Evolutionary conservation across 2,888 invertebrate species (phyloP).

Genomic region (Drosophila limbata): DNA sequence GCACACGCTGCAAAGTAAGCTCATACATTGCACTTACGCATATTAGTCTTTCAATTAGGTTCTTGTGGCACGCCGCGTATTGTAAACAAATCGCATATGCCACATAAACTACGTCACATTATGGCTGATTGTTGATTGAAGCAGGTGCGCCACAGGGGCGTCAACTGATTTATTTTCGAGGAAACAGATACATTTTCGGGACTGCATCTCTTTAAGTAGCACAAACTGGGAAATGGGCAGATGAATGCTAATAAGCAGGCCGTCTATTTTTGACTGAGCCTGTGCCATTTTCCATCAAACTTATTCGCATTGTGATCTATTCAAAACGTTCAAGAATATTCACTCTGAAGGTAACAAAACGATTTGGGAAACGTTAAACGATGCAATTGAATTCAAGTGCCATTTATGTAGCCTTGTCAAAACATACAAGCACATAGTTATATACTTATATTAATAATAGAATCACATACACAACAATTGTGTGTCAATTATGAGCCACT

Average conservation of each 20-base stretch:
- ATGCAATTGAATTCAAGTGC: constrained; percentile 11
- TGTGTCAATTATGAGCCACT: constrained; percentile 30
- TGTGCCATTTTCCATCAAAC: constrained; percentile 37
- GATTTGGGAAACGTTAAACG: constrained; percentile 7
- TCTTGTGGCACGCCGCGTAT: constrained; percentile 29
- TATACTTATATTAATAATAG: constrained; percentile 12
- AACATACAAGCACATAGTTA: neutral
- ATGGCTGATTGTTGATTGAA: constrained; percentile 18
- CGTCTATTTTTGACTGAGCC: constrained; percentile 45
- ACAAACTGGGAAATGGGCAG: constrained; percentile 43
- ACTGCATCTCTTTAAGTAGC: constrained; percentile 30
- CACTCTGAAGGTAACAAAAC: neutral
- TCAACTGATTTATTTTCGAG: constrained; percentile 34
- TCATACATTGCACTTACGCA: constrained; percentile 15
- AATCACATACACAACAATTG: constrained; percentile 27
- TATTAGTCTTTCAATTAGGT: constrained; percentile 41
- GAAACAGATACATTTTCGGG: neutral
- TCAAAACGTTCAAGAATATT: constrained; percentile 1
- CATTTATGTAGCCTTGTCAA: constrained; percentile 11
- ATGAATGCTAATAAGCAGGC: constrained; percentile 21
- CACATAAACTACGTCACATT: constrained; percentile 15
- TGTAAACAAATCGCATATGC: constrained; percentile 38
- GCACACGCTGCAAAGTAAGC: constrained; percentile 19
- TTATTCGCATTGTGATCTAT: neutral
- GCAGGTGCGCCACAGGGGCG: constrained; percentile 30